These are phyloP conservation scores for Xestia ashworthii DNA, from an alignment of 2,888 invertebrate genomes.

Conservation along the genomic window DNA sequence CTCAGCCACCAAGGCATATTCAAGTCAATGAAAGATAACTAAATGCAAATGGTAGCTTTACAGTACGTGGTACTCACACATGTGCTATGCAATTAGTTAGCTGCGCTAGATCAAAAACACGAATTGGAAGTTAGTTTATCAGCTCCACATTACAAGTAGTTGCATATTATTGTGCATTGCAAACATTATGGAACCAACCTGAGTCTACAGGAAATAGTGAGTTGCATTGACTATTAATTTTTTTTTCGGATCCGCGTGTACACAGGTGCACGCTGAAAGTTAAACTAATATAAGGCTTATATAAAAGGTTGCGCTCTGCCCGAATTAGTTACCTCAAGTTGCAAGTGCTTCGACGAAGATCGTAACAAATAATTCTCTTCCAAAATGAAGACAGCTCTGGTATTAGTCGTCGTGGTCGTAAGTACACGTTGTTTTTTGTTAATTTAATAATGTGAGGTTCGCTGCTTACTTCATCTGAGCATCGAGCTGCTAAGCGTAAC, in stretches of 20 bases:
- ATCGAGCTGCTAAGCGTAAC: neutral
- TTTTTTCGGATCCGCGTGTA: slow-evolving; percentile 4
- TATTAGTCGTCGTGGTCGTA: slow-evolving; percentile 12
- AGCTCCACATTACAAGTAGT: neutral
- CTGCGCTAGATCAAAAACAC: neutral
- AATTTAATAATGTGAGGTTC: neutral
- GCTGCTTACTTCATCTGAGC: neutral
- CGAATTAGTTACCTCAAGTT: neutral
- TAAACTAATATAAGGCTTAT: slow-evolving; percentile 26
- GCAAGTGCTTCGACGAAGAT: slow-evolving; percentile 5
- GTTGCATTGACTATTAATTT: neutral
- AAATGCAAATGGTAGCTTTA: too few species aligned
- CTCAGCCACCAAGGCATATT: too few species aligned
- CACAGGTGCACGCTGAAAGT: slow-evolving; percentile 5
- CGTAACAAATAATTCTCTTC: neutral
- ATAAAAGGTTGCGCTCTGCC: slow-evolving; percentile 26
- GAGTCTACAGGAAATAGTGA: slow-evolving; percentile 21
- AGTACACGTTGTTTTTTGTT: slow-evolving; percentile 13
- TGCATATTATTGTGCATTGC: neutral
- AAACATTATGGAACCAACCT: slow-evolving; percentile 5
- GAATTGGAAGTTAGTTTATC: neutral
- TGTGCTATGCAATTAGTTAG: too few species aligned
- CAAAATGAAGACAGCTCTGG: slow-evolving; percentile 18
- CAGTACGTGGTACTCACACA: too few species aligned
- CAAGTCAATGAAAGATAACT: too few species aligned